Evolutionary conservation across 1,140 invertebrate genomes (phyloP).

Genomic region (Lutraria rhynchaena): DNA sequence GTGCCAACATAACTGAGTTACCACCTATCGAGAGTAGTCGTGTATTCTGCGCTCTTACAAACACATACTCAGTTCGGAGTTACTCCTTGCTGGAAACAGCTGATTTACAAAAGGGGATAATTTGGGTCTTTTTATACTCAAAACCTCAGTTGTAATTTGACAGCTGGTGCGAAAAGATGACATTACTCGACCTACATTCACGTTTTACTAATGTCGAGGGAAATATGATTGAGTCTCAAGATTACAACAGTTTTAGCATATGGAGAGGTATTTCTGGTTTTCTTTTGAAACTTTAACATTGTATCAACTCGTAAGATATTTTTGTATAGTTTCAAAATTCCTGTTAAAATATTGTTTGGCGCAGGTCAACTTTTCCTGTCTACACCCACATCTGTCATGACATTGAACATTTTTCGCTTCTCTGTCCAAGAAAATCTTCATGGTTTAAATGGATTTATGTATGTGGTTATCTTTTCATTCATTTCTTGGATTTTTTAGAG

Average conservation of each 20-base stretch:
- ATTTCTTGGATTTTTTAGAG: constrained; percentile 7
- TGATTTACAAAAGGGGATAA: constrained; percentile 51
- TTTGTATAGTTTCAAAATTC: constrained; percentile 41
- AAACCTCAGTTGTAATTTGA: constrained; percentile 57
- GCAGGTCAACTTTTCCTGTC: constrained; percentile 36
- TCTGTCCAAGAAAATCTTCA: background rate
- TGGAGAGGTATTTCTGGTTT: constrained; percentile 74
- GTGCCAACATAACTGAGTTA: constrained; percentile 70
- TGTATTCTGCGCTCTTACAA: constrained; percentile 62
- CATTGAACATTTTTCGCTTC: constrained; percentile 38
- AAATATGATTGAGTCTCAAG: constrained; percentile 72
- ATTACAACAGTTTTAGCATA: constrained; percentile 73
- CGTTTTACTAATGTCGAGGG: constrained; percentile 71
- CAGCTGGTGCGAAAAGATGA: constrained; percentile 73
- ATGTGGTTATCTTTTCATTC: constrained; percentile 1
- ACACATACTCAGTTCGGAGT: constrained; percentile 65
- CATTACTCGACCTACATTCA: constrained; percentile 79
- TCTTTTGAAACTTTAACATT: constrained; percentile 33
- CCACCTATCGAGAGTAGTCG: constrained; percentile 68
- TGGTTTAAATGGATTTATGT: constrained; percentile 7
- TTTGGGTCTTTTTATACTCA: constrained; percentile 32
- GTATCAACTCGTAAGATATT: constrained; percentile 16
- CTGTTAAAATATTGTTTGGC: constrained; percentile 25
- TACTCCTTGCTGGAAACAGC: constrained; percentile 65
- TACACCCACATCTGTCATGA: constrained; percentile 51